Evolutionary conservation across 2,113 vertebrate species (phyloP).

Genomic region (Vulpes lagopus): DNA sequence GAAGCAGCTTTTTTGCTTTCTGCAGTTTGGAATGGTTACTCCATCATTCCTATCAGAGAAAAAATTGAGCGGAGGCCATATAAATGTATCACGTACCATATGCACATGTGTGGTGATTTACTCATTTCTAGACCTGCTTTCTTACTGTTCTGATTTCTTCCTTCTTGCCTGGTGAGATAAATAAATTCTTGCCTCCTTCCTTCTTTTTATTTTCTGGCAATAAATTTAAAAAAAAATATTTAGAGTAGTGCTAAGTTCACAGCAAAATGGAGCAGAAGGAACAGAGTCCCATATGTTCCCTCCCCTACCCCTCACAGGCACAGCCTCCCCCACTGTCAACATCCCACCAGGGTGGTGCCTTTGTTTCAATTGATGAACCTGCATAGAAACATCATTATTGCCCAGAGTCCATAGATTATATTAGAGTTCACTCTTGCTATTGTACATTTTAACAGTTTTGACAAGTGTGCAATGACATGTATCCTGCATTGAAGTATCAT

Average conservation of each 20-base stretch:
- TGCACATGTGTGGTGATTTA: background rate
- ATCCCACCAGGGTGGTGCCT: background rate
- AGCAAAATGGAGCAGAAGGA: background rate
- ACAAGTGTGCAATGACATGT: background rate
- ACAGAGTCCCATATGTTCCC: background rate
- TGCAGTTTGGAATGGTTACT: too few species aligned
- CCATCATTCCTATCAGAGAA: too few species aligned
- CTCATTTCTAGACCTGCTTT: background rate
- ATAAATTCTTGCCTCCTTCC: background rate
- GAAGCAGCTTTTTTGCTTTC: too few species aligned
- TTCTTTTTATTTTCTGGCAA: background rate
- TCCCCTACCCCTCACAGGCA: background rate
- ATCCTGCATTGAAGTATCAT: background rate
- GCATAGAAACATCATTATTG: accelerated
- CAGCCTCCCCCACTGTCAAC: background rate
- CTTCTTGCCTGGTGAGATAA: background rate
- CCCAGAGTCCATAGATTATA: background rate
- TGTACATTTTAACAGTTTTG: background rate
- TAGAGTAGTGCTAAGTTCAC: background rate
- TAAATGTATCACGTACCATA: background rate
- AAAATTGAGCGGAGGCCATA: too few species aligned
- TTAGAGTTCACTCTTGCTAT: background rate
- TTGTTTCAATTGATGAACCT: background rate
- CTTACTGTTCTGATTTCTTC: background rate
- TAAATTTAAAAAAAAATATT: background rate